Evolutionary conservation across 2,797 vertebrate species (phyloP), one percentile per base, ranked within the genome.

Genomic region (Gorsachius magnificus): DNA sequence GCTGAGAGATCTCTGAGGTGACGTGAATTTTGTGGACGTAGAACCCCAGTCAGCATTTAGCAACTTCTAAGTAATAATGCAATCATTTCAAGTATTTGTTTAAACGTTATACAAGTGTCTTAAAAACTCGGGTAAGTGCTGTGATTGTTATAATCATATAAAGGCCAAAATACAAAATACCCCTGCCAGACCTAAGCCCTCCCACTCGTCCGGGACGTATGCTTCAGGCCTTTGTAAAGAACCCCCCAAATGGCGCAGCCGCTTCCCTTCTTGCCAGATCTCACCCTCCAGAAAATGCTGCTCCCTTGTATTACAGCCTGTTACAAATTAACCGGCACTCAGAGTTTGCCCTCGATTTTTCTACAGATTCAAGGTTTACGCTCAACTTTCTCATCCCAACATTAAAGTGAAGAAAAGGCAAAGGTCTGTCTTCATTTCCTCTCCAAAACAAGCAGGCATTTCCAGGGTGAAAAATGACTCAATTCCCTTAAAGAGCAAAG

Each of bases 331-430:
- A 76, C 83, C 38, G 7, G 10, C 12, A 13, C 72, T 83, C 38
- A 11, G 21, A 26, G 50, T 16, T 83, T 68, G 18, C 57, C 26
- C 76, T 68, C 6, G 6, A 36, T 63, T 93, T 91, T 93, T 57
- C 66, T 43, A 16, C 76, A 81, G 61, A 75, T 28, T 61, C 72
- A n/a, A 71, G 46, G 76, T 50, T 91, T 88, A 83, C 33, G 13
- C 68, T 90, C 60, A 33, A 14, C 77, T 88, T 96, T 84, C 85
- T 79, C 93, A 79, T 24, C 70, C 80, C 25, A 18, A 7, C 79
- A 50, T 83, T 60, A 29, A 80, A 53, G 64, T 8, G 41, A 48
- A 65, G 51, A 36, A 63, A 69, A 89, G 66, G 46, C 77, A 70
- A 81, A 89, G 63, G 35, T 72, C 74, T 46, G 33, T 10, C 33